Base-by-base conservation (phyloP, 1,140 invertebrate genomes). In the Drosophila auraria region DNA sequence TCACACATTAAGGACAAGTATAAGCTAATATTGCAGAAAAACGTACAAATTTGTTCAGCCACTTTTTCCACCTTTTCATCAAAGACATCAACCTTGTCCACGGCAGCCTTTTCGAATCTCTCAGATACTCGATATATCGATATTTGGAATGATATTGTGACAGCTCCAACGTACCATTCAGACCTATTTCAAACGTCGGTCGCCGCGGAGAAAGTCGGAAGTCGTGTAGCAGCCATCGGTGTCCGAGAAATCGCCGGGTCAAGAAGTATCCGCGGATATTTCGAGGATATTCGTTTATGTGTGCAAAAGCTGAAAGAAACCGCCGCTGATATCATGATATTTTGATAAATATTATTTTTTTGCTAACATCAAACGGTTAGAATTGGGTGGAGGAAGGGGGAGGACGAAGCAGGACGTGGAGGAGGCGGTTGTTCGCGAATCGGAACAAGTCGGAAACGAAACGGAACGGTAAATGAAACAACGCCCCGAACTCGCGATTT, bases 391-490 rank as follows among this genome's bases (percentile, higher is more conserved):
- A 27, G 23, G 33, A 9, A 54, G 23, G 44, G 17, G 30, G 23
- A 51, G 65, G 36, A 44, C 23, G 50, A 57, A 23, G 36, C 33
- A 53, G 57, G 50, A n/a, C n/a, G 44, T 51, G 47, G 30, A 65
- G 56, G 61, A 53, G 57, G 62, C 54, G 54, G 54, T 40, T 57
- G 54, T 20, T 44, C 27, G 76, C 65, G 33, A 76, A 71, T 38
- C 65, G 75, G 54, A 76, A 77, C 42, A 14, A 49, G 56, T 27
- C 53, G 66, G 66, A 73, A 89, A 68, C 78, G 78, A 53, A 59
- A 78, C 83, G 73, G 80, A 65, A 82, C 83, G 83, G 86, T 89
- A 87, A 89, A 90, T 89, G 84, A 89, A 87, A 84, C 84, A 84
- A 87, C 84, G 86, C 84, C 86, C 84, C 76, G 84, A 78, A 82